These are phyloP conservation scores for Chamaea fasciata DNA, from an alignment of 2,113 vertebrate species.

Conservation along the genomic window DNA sequence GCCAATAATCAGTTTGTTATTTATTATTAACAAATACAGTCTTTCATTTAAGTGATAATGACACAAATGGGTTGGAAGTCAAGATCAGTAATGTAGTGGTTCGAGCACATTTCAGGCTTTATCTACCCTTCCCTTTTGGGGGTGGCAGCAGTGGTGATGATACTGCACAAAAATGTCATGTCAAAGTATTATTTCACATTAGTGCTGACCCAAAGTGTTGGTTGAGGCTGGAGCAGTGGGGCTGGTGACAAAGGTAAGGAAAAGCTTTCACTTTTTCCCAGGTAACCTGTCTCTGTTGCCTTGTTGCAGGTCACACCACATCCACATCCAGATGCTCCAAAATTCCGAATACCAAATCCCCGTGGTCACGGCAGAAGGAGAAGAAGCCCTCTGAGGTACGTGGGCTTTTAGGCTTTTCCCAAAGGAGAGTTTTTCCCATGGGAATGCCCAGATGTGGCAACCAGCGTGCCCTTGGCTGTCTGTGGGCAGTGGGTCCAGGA, in stretches of 20 bases:
- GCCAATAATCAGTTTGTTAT: not conserved
- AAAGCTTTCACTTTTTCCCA: not conserved
- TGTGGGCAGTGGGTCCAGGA: not conserved
- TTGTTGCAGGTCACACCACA: slow-evolving; percentile 84
- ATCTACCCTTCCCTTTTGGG: not conserved
- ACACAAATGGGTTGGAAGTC: not conserved
- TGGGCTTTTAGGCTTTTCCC: not conserved
- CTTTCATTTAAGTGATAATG: not conserved
- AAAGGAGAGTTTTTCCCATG: not conserved
- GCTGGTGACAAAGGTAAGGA: not conserved
- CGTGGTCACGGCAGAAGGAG: slow-evolving; percentile 90
- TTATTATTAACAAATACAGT: not conserved
- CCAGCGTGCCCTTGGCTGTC: fast-evolving
- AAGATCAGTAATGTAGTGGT: not conserved
- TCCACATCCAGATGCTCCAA: slow-evolving; percentile 87
- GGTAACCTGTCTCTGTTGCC: not conserved
- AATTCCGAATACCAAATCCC: slow-evolving; percentile 82
- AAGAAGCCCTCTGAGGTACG: slow-evolving; percentile 95
- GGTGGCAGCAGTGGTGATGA: not conserved
- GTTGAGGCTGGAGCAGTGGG: not conserved
- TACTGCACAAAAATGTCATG: not conserved
- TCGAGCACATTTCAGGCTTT: not conserved
- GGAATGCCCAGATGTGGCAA: not conserved
- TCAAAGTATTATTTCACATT: not conserved
- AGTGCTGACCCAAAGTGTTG: not conserved